Percentiles rank a stretch among this genome's conserved stretches.
Conservation (phyloP, 1,140 invertebrate species). For the Drosophila ogumai region DNA sequence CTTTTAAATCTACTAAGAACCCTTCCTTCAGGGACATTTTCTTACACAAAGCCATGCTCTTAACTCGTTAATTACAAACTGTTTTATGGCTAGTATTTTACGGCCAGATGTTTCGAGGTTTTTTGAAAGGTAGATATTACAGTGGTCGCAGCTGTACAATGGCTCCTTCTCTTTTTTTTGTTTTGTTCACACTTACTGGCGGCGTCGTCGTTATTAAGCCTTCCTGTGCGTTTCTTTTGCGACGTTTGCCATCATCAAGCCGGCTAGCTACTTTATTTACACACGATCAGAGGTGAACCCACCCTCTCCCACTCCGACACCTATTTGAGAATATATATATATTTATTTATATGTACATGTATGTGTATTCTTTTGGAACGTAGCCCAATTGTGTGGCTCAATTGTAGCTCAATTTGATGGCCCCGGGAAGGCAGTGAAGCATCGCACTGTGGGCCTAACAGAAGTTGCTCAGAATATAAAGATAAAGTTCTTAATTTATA, state of each 20-base stretch:
- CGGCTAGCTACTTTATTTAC: constrained; percentile 58
- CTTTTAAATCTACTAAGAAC: background rate
- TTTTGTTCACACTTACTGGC: constrained; percentile 27
- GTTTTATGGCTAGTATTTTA: constrained; percentile 1
- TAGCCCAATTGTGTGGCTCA: constrained; percentile 70
- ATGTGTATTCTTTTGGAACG: constrained; percentile 38
- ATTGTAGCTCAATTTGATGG: constrained; percentile 71
- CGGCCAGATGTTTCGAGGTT: constrained; percentile 9
- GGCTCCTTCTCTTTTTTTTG: background rate
- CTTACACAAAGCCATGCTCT: background rate
- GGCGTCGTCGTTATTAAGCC: constrained; percentile 32
- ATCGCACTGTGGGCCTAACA: constrained; percentile 57
- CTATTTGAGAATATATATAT: background rate
- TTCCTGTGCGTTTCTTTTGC: constrained; percentile 63
- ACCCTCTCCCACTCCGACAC: constrained; percentile 20
- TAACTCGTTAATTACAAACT: constrained; percentile 15
- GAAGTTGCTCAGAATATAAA: constrained; percentile 6
- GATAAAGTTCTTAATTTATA: background rate
- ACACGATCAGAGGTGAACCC: constrained; percentile 41
- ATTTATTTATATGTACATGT: constrained; percentile 4
- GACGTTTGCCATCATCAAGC: constrained; percentile 48
- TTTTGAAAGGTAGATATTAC: constrained; percentile 11
- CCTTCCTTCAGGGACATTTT: background rate
- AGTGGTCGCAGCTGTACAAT: constrained; percentile 22
- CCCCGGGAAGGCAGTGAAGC: constrained; percentile 61